Base-by-base conservation (phyloP, 2,888 invertebrate genomes). In the Portevinia maculata region DNA sequence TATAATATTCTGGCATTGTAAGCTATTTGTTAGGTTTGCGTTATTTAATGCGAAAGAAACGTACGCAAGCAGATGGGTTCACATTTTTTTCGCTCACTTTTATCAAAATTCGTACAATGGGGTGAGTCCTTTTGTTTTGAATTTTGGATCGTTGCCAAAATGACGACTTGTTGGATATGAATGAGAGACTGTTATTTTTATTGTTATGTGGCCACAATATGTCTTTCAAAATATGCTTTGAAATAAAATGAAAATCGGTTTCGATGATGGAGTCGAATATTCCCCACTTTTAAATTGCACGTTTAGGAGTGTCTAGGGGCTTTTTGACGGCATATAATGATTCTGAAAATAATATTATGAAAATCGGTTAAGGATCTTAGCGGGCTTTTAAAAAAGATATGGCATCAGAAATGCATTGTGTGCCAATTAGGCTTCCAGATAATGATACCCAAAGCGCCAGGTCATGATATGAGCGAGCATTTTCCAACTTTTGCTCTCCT, bases 141-240 rank as follows among this genome's bases (percentile, higher is more conserved):
- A 44, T 46, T 39, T 74, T 79, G 79, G 69, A 74, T 41, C 55
- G 37, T 37, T 79, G 79, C 79, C 79, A 79, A 44, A 21, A 32
- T 19, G 44, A 13, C 17, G 34, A 79, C 79, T 79, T 79, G 79
- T 79, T 79, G 79, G 69, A 37, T 60, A 50, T 17, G 59, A 19
- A 13, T 17, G n/a, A 34, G 34, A 7, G 46, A 60, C 28, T 24
- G 73, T 67, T 53, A 73, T 60, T 79, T 17, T 67, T 44, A 44
- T 60, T 73, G 64, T 64, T 64, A 44, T 30, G 79, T 41, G 60
- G 55, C 73, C 53, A 52, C 37, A 46, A 67, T 65, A 71, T 48
- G 34, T 71, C 60, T 17, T 50, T 67, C 59, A 60, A 73, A 67
- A 67, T 44, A 48, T 67, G 73, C 67, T 53, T 73, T 59, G 32